These are phyloP conservation scores for Lithosia quadra DNA, from an alignment of 2,888 invertebrate genomes.

Conservation along the genomic window DNA sequence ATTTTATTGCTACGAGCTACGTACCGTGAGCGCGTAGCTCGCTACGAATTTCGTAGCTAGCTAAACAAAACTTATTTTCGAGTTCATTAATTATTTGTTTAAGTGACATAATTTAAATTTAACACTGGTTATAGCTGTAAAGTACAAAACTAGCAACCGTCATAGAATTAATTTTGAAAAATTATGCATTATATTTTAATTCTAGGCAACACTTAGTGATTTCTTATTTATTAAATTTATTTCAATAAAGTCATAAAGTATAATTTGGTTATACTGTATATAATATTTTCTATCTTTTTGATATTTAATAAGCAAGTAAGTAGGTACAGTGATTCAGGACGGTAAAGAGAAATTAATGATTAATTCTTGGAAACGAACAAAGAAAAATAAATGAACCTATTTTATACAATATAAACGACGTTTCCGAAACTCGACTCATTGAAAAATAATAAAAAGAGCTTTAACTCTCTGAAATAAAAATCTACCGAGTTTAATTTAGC, in stretches of 20 bases:
- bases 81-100: not conserved
- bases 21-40: constrained; percentile 21
- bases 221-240: not conserved
- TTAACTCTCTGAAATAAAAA: not conserved
- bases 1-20: constrained; percentile 48
- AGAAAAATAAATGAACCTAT: not conserved
- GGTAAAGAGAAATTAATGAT: not conserved
- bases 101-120: no score
- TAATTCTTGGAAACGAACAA: not conserved
- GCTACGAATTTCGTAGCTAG: constrained; percentile 22
- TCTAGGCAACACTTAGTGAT: not conserved
- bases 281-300: not conserved
- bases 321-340: not conserved
- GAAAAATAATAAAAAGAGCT: not conserved
- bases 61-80: not conserved
- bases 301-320: not conserved
- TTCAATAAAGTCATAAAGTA: not conserved
- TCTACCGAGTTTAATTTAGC: not conserved
- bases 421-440: not conserved
- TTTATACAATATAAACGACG: not conserved
- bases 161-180: no score
- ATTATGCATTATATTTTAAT: no score
- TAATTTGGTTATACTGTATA: not conserved
- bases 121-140: no score
- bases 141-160: no score